phyloP scores from a whole-genome alignment of 1,140 invertebrate genomes.

The Drosophila punjabiensis region DNA sequence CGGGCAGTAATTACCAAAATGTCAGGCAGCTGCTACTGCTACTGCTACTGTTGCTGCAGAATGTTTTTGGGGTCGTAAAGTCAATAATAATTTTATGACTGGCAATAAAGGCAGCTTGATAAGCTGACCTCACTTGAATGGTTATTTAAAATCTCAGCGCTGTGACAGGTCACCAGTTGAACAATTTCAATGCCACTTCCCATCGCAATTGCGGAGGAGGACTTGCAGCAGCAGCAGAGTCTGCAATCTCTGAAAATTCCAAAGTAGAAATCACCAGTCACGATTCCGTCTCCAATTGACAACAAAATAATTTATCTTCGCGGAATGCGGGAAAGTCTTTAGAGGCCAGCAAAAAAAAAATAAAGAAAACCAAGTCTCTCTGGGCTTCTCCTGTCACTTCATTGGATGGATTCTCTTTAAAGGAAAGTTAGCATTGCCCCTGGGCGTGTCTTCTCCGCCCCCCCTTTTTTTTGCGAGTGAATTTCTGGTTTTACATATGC shows the following conservation, averaged over 20 bases:
- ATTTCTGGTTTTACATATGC: conserved; percentile 20
- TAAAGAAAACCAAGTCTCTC: conserved; percentile 27
- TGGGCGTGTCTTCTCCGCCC: conserved; percentile 14
- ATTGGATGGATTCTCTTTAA: conserved; percentile 43
- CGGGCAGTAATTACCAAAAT: conserved; percentile 59
- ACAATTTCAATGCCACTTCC: conserved; percentile 26
- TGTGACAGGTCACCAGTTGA: conserved; percentile 24
- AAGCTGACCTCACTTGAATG: conserved; percentile 29
- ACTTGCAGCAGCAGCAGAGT: conserved; percentile 2
- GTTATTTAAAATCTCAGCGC: conserved; percentile 6
- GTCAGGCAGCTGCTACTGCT: conserved; percentile 40
- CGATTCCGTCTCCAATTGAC: conserved; percentile 63
- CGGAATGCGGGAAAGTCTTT: conserved; percentile 60
- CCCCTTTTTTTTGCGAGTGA: not conserved
- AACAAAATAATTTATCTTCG: conserved; percentile 71
- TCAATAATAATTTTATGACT: conserved; percentile 37
- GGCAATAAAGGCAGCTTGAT: conserved; percentile 31
- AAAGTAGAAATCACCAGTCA: conserved; percentile 73
- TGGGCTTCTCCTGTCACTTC: conserved; percentile 39
- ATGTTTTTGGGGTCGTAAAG: conserved; percentile 32
- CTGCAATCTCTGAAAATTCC: conserved; percentile 54
- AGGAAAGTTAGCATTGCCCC: conserved; percentile 36
- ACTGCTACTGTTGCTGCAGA: conserved; percentile 26
- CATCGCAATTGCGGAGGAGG: conserved; percentile 38
- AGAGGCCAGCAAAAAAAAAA: not conserved